phyloP scores from a whole-genome alignment of 2,888 invertebrate genomes.

The Gymnocheta viridis region DNA sequence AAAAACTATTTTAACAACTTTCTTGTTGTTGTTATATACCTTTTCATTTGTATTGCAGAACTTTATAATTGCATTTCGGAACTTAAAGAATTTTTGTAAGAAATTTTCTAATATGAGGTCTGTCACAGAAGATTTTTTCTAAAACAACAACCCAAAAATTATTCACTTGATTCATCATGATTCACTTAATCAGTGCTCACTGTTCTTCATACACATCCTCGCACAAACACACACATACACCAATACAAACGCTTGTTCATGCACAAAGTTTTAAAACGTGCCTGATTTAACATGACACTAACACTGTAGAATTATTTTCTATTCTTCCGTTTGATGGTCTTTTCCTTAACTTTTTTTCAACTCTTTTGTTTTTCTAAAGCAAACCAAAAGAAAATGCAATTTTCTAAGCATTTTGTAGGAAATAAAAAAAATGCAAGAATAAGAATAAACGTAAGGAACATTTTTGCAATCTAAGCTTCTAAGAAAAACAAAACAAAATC shows the following conservation, averaged over 20 bases:
- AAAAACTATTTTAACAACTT: too few species aligned
- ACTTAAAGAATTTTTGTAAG: too few species aligned
- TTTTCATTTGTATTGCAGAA: too few species aligned
- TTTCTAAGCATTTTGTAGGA: constrained; percentile 45
- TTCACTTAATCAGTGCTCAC: neutral
- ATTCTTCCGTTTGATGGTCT: constrained; percentile 17
- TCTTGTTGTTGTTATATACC: too few species aligned
- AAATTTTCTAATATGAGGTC: too few species aligned
- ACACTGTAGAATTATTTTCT: constrained; percentile 10
- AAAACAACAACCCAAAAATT: too few species aligned
- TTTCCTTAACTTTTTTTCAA: neutral
- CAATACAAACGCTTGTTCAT: neutral
- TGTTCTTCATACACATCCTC: neutral
- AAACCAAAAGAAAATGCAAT: constrained; percentile 47
- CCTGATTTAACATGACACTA: constrained; percentile 48
- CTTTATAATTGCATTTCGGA: too few species aligned
- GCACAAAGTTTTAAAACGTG: constrained; percentile 13
- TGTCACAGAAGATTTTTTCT: too few species aligned
- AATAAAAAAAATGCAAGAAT: neutral
- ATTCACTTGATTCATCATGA: neutral
- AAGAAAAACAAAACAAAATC: constrained; percentile 54
- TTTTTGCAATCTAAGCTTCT: constrained; percentile 57
- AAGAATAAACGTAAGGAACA: constrained; percentile 28
- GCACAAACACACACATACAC: neutral
- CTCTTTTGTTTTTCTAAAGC: constrained; percentile 15